A percentile compares a stretch with the other conserved stretches of the same genome.
Evolutionary conservation across 2,888 invertebrate species (phyloP).

Genomic region (Lypha dubia): DNA sequence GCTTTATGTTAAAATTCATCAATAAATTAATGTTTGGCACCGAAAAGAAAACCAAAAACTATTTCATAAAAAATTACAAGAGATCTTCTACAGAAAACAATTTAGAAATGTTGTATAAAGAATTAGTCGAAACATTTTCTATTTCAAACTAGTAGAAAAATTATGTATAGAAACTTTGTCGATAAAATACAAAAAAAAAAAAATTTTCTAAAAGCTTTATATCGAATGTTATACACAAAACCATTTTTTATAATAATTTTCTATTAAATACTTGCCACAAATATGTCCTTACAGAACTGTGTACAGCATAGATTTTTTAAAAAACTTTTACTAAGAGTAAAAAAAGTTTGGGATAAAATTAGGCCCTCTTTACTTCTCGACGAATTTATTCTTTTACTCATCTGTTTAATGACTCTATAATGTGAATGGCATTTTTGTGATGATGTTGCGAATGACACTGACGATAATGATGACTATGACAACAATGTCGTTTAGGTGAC

Average conservation of each 20-base stretch:
- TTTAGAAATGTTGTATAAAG: neutral
- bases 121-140: neutral
- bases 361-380: neutral
- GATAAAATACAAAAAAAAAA: too few relatives aligned
- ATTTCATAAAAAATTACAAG: neutral
- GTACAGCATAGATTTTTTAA: too few relatives aligned
- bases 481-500: constrained; percentile 67
- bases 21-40: too few relatives aligned
- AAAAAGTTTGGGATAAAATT: too few relatives aligned
- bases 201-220: too few relatives aligned
- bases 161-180: neutral
- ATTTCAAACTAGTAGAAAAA: neutral
- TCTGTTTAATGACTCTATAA: neutral
- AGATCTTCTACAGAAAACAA: neutral
- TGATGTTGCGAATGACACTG: constrained; percentile 15
- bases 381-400: neutral
- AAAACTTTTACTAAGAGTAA: too few relatives aligned
- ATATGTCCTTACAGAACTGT: too few relatives aligned
- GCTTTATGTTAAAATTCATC: too few relatives aligned
- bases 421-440: constrained; percentile 24
- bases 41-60: neutral
- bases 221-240: too few relatives aligned
- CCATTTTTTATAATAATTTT: too few relatives aligned
- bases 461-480: constrained; percentile 42
- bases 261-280: too few relatives aligned